Percentiles rank a stretch among this genome's conserved stretches.
phyloP scores from a whole-genome alignment of 2,888 invertebrate species.

The Timema podura region DNA sequence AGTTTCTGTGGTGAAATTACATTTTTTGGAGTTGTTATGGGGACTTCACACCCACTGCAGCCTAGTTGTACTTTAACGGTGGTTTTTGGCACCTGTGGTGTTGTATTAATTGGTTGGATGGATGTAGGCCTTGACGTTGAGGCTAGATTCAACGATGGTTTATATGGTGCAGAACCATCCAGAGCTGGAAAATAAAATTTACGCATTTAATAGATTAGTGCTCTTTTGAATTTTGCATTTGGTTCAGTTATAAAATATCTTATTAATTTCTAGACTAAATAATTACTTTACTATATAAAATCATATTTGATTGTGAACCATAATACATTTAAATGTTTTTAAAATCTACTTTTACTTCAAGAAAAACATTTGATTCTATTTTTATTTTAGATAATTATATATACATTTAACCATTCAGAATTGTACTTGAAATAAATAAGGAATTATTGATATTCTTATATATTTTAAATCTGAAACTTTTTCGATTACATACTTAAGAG shows the following conservation, averaged over 20 bases:
- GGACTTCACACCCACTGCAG: conserved; percentile 58
- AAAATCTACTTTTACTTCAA: too few species aligned
- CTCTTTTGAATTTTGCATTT: neutral
- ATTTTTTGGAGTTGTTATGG: conserved; percentile 45
- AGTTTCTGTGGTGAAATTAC: too few species aligned
- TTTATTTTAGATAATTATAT: neutral
- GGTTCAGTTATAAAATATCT: too few species aligned
- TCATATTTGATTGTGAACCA: too few species aligned
- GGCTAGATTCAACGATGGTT: conserved; percentile 22
- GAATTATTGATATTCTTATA: too few species aligned
- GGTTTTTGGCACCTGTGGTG: conserved; percentile 40
- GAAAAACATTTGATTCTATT: neutral
- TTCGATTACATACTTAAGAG: too few species aligned
- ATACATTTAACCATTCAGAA: neutral
- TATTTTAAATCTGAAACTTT: too few species aligned
- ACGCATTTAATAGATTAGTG: conserved; percentile 10
- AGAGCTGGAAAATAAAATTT: conserved; percentile 14
- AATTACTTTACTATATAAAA: too few species aligned
- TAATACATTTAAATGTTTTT: too few species aligned
- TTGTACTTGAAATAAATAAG: too few species aligned
- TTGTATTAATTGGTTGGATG: conserved; percentile 33
- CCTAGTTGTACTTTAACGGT: conserved; percentile 46
- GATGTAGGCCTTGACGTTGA: conserved; percentile 22
- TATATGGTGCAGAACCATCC: conserved; percentile 13
- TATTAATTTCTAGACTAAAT: too few species aligned